Evolutionary conservation across 2,888 invertebrate genomes (phyloP), one percentile per base, ranked within the genome.

Genomic region (Sympetrum striolatum): DNA sequence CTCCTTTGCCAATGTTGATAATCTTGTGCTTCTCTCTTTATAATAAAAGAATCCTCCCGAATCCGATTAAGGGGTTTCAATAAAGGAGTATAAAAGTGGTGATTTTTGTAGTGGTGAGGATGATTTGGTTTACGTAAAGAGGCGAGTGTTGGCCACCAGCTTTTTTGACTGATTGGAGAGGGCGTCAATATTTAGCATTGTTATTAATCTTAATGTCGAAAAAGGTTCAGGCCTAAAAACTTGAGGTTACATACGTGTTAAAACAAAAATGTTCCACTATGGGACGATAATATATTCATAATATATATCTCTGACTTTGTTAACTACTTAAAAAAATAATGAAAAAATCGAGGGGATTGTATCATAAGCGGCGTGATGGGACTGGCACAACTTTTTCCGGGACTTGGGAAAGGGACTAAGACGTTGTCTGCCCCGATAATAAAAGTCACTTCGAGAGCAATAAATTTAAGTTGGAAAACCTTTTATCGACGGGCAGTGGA

Each of bases 221-320:
- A 80, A 58, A 92, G 91, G 92, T 92, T 92, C 92, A 93, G 92
- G 92, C 93, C 92, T 93, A 93, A 93, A 35, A 90, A 80, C 92
- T 90, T 90, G 82, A 90, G 82, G 90, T 90, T 90, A 90, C 82
- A 79, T 90, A 90, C 80, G 48, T 90, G 90, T 90, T 90, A 90
- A 81, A 48, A 81, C 37, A 53, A 60, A 90, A 90, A 58, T 81
- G 90, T 90, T 90, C 90, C 90, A 39, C 60, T 79, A 90, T 90
- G 80, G 90, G 80, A 80, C 73, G 44, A 80, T 90, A 90, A 90
- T 80, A 90, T 80, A 90, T 80, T 80, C 60, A 90, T 80, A 80
- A 90, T 90, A 90, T 90, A 90, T 90, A 79, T 90, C 80, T 90
- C 90, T 80, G 90, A 90, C 80, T 90, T 90, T 90, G 90, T 90